Percentiles rank a stretch among this genome's conserved stretches.
Conservation (phyloP, 2,113 vertebrate species). For the Apodemus speciosus region DNA sequence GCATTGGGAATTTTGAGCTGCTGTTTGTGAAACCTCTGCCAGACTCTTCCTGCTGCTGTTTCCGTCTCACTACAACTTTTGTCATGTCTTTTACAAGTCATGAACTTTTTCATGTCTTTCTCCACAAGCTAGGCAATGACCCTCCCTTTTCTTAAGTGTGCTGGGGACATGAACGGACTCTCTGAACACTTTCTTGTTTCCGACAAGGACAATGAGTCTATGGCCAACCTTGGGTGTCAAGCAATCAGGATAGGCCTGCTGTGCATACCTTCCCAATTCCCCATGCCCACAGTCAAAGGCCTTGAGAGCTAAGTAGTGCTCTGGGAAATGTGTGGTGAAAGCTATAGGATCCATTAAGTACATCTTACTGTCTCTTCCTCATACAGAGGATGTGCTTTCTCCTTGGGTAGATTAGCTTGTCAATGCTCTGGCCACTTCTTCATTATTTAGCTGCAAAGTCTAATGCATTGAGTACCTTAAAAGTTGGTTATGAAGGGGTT, state of each 20-base stretch:
- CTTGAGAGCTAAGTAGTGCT: accelerated
- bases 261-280: accelerated
- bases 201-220: accelerated
- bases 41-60: accelerated
- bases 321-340: accelerated
- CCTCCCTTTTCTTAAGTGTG: accelerated
- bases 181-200: neutral
- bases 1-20: accelerated
- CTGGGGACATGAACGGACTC: neutral
- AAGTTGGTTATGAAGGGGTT: neutral
- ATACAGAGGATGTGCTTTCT: accelerated
- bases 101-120: neutral
- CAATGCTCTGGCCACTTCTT: neutral
- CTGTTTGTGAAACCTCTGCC: accelerated
- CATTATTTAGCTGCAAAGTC: neutral
- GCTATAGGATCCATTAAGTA: neutral
- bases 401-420: accelerated
- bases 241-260: accelerated
- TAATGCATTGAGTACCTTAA: neutral
- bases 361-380: neutral
- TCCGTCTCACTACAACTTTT: neutral
- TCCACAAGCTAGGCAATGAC: neutral
- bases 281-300: accelerated
- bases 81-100: accelerated
- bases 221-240: neutral